Conservation (phyloP, 2,797 vertebrate genomes). For the Iguana delicatissima region DNA sequence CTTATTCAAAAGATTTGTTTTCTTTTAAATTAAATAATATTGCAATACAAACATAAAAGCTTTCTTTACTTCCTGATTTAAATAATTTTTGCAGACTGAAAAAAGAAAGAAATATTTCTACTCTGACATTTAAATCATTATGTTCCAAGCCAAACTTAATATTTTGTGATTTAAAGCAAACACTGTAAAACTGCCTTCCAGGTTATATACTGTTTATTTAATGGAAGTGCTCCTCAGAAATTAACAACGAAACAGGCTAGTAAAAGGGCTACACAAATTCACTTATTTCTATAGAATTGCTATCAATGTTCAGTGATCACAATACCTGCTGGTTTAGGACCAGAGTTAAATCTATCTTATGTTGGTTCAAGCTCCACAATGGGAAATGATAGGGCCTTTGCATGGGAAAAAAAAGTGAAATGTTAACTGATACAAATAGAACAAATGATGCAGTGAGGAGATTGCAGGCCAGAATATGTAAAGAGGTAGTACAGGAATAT, state of each 20-base stretch:
- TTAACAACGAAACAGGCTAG: neutral
- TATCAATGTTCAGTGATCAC: too few species aligned
- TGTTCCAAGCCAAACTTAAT: constrained; percentile 28
- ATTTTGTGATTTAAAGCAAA: neutral
- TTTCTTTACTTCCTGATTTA: rapidly evolving
- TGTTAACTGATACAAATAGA: too few species aligned
- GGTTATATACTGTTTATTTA: constrained; percentile 10
- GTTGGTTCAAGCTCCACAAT: too few species aligned
- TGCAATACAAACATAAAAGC: neutral
- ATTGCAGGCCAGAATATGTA: too few species aligned
- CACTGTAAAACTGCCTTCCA: constrained; percentile 15
- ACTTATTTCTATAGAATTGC: neutral
- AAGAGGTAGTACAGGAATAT: too few species aligned
- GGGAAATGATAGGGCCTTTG: too few species aligned
- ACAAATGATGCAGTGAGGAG: too few species aligned
- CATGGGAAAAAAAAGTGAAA: too few species aligned
- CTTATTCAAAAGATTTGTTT: neutral
- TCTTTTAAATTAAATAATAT: neutral
- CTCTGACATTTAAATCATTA: constrained; percentile 1
- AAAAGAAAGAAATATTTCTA: constrained; percentile 31
- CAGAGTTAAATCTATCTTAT: too few species aligned
- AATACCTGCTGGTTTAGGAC: too few species aligned
- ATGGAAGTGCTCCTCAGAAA: constrained; percentile 36
- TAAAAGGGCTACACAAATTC: neutral
- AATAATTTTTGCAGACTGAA: constrained; percentile 11